Evolutionary conservation across 37 sponge, comb jelly and placozoan species (phyloP).

Genomic region (Geodia barretti): DNA sequence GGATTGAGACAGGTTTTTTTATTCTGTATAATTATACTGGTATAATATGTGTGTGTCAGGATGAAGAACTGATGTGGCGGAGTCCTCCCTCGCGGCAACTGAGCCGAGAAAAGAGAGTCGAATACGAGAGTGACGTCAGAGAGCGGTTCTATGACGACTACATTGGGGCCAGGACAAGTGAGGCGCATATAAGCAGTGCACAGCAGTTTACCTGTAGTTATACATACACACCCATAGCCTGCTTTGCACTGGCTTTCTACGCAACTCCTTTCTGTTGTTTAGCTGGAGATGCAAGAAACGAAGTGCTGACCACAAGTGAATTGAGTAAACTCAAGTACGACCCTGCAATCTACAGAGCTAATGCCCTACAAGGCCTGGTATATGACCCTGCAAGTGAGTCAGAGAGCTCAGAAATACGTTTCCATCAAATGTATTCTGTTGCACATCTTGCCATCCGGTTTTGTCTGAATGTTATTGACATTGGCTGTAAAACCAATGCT

Average conservation of each 20-base stretch:
- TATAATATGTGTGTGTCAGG: too few relatives aligned
- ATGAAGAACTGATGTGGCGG: conserved; percentile 62
- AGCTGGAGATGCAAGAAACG: conserved; percentile 77
- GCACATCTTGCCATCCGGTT: background rate
- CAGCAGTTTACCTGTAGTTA: background rate
- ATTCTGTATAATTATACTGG: too few relatives aligned
- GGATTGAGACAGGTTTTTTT: too few relatives aligned
- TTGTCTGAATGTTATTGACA: too few relatives aligned
- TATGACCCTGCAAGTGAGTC: conserved; percentile 73
- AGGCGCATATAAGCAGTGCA: background rate
- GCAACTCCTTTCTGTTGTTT: background rate
- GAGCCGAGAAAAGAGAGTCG: conserved; percentile 46
- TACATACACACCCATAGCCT: too few relatives aligned
- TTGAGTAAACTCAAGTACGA: conserved; percentile 53
- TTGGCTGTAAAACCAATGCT: background rate
- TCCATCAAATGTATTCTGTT: too few relatives aligned
- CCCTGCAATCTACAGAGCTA: conserved; percentile 56
- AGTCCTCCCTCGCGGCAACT: conserved; percentile 62
- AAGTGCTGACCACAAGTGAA: conserved; percentile 53
- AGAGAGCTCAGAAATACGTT: background rate
- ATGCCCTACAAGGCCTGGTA: conserved; percentile 50
- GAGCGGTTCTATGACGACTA: conserved; percentile 85
- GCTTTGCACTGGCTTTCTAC: too few relatives aligned
- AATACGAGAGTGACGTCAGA: conserved; percentile 57
- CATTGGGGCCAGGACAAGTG: conserved; percentile 58